Percentiles rank a stretch among this genome's conserved stretches.
phyloP scores from a whole-genome alignment of 1,140 invertebrate genomes.

The Zaprionus lachaisei region DNA sequence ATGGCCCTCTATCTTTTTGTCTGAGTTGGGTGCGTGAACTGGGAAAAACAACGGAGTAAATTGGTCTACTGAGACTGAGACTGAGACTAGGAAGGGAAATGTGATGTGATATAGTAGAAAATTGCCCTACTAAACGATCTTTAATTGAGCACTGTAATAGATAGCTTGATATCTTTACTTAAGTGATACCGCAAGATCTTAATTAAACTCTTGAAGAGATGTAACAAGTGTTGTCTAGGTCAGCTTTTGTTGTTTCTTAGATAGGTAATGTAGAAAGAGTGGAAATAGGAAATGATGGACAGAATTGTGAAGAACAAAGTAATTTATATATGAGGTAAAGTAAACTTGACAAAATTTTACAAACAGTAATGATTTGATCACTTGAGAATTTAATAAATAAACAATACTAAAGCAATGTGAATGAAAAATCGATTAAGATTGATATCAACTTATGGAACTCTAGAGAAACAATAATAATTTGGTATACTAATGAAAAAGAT shows the following conservation, averaged over 20 bases:
- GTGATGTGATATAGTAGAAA: constrained; percentile 15
- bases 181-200: neutral
- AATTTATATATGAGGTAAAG: too few species aligned
- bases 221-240: neutral
- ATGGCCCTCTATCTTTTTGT: neutral
- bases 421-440: too few species aligned
- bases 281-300: too few species aligned
- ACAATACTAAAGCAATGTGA: too few species aligned
- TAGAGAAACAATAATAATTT: too few species aligned
- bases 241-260: neutral
- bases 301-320: too few species aligned
- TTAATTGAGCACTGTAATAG: constrained; percentile 20
- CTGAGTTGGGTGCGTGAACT: constrained; percentile 26
- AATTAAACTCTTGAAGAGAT: neutral
- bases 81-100: constrained; percentile 18
- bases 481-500: too few species aligned
- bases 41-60: neutral
- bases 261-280: too few species aligned
- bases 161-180: constrained; percentile 11
- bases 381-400: too few species aligned
- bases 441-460: too few species aligned
- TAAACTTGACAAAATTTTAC: too few species aligned
- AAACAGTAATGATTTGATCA: too few species aligned
- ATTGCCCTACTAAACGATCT: constrained; percentile 23
- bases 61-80: neutral